phyloP scores from a whole-genome alignment of 1,140 invertebrate genomes.

The Brachionus calyciflorus region DNA sequence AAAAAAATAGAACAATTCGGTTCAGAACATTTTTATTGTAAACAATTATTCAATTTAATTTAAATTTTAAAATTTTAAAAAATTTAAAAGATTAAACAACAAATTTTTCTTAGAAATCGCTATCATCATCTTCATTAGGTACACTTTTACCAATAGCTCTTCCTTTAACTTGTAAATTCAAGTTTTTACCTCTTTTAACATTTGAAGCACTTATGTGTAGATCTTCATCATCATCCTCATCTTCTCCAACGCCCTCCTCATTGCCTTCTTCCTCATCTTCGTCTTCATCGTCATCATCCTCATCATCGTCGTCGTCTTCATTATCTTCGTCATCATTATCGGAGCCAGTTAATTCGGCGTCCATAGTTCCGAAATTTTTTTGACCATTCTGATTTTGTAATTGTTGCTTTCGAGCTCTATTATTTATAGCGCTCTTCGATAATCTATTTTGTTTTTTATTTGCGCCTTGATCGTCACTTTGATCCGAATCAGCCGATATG shows the following conservation, averaged over 20 bases:
- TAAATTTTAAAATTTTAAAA: slow-evolving; percentile 3
- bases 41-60: too few relatives aligned
- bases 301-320: slow-evolving; percentile 45
- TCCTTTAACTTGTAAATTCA: neutral
- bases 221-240: slow-evolving; percentile 40
- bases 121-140: slow-evolving; percentile 26
- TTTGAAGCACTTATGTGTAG: neutral
- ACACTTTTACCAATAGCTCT: neutral
- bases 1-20: too few relatives aligned
- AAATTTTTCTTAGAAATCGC: slow-evolving; percentile 27
- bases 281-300: slow-evolving; percentile 45
- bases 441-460: neutral
- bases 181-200: neutral
- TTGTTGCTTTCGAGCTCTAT: neutral
- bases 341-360: slow-evolving; percentile 9
- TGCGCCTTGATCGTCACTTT: slow-evolving; percentile 21
- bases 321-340: slow-evolving; percentile 46
- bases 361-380: slow-evolving; percentile 26
- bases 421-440: slow-evolving; percentile 15
- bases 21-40: too few relatives aligned
- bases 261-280: slow-evolving; percentile 43
- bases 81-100: neutral
- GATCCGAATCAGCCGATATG: slow-evolving; percentile 32
- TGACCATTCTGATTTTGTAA: slow-evolving; percentile 4
- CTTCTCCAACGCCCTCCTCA: neutral